Percentiles rank a stretch among this genome's conserved stretches.
These are phyloP conservation scores for cat (Felis catus) DNA, from an alignment of 2,113 vertebrate species.

Conservation along the genomic window F.catus_Fca126_mat1.0 CM031424.1:57707001-57707500, in stretches of 20 bases:
- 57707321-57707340: background rate
- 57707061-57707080: constrained; percentile 21
- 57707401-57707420: background rate
- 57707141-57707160: constrained; percentile 35
- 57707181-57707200: background rate
- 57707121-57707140: constrained; percentile 16
- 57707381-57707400: background rate
- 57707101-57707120: background rate
- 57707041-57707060: constrained; percentile 12
- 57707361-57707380: background rate
- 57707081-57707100: constrained; percentile 43
- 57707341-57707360: background rate
- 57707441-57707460: background rate
- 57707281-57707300: background rate
- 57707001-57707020: constrained; percentile 18
- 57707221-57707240: background rate
- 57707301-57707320: background rate
- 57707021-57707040: constrained; percentile 26
- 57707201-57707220: constrained; percentile 3
- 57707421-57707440: constrained; percentile 44
- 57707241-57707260: background rate
- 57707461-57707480: background rate
- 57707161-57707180: background rate
- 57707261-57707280: background rate
- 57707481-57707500: background rate